phyloP scores from a whole-genome alignment of 2,888 invertebrate genomes.

The Cerceris rybyensis region DNA sequence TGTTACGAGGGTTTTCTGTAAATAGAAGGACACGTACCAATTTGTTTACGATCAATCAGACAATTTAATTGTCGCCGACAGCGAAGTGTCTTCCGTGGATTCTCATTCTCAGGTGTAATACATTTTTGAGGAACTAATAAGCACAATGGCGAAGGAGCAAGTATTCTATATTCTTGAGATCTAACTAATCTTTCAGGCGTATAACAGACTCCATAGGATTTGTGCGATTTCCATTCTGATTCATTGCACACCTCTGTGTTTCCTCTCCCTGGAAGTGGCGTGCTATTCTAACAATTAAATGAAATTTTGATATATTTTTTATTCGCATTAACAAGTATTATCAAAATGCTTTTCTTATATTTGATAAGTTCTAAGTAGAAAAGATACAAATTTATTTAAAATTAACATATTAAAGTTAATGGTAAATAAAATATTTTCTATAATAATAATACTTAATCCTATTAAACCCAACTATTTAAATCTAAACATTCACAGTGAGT shows the following conservation, averaged over 20 bases:
- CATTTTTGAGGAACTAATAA: slow-evolving; percentile 49
- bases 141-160: slow-evolving; percentile 68
- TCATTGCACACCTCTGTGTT: slow-evolving; percentile 25
- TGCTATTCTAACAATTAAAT: slow-evolving; percentile 18
- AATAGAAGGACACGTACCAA: slow-evolving; percentile 37
- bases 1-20: not conserved
- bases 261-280: slow-evolving; percentile 12
- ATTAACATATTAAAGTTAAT: too few relatives aligned
- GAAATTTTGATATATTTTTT: not conserved
- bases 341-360: not conserved
- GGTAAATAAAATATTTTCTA: too few relatives aligned
- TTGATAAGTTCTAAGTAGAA: too few relatives aligned
- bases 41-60: slow-evolving; percentile 54
- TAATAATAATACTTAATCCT: too few relatives aligned
- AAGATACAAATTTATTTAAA: too few relatives aligned
- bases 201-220: slow-evolving; percentile 65
- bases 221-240: slow-evolving; percentile 11
- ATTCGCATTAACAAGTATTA: not conserved
- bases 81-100: slow-evolving; percentile 22
- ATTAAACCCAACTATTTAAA: too few relatives aligned
- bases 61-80: slow-evolving; percentile 49
- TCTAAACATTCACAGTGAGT: too few relatives aligned
- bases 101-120: slow-evolving; percentile 41
- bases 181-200: slow-evolving; percentile 77
- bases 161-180: slow-evolving; percentile 74